Percentiles rank a stretch among this genome's conserved stretches.
These are phyloP conservation scores for Agonopterix alstromeriana DNA, from an alignment of 2,888 invertebrate genomes.

Conservation along the genomic window DNA sequence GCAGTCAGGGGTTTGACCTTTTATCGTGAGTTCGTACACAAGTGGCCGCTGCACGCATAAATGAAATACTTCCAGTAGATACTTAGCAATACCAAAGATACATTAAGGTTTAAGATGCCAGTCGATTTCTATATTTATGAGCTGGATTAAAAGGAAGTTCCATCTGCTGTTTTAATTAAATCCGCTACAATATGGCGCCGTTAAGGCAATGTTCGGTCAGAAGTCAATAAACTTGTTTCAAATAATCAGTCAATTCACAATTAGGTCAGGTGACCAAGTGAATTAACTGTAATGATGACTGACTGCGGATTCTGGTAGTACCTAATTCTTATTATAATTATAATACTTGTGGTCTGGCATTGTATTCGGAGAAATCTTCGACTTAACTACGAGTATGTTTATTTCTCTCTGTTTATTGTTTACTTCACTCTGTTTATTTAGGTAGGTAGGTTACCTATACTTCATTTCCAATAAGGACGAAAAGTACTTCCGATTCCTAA, in stretches of 20 bases:
- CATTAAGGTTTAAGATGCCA: background rate
- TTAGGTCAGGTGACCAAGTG: conserved; percentile 15
- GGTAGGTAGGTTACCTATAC: too few relatives aligned
- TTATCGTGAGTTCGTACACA: conserved; percentile 36
- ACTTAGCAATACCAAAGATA: background rate
- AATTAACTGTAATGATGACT: background rate
- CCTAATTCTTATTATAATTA: background rate
- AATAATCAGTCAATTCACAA: conserved; percentile 28
- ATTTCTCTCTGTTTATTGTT: too few relatives aligned
- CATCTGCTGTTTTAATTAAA: background rate
- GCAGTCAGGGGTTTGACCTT: conserved; percentile 49
- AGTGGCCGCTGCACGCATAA: conserved; percentile 1
- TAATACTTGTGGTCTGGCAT: background rate
- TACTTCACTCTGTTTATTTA: too few relatives aligned
- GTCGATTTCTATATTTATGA: background rate
- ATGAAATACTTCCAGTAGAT: background rate
- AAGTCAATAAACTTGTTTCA: conserved; percentile 28
- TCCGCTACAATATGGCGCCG: background rate
- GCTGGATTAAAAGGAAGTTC: background rate
- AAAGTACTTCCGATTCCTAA: too few relatives aligned
- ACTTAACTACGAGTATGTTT: too few relatives aligned
- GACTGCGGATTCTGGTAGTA: background rate
- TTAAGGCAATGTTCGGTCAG: conserved; percentile 17
- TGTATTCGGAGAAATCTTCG: background rate
- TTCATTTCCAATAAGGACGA: too few relatives aligned